Evolutionary conservation across 2,797 vertebrate genomes (phyloP), one percentile per base, ranked within the genome.

Genomic region (Rhodeus uyekii): DNA sequence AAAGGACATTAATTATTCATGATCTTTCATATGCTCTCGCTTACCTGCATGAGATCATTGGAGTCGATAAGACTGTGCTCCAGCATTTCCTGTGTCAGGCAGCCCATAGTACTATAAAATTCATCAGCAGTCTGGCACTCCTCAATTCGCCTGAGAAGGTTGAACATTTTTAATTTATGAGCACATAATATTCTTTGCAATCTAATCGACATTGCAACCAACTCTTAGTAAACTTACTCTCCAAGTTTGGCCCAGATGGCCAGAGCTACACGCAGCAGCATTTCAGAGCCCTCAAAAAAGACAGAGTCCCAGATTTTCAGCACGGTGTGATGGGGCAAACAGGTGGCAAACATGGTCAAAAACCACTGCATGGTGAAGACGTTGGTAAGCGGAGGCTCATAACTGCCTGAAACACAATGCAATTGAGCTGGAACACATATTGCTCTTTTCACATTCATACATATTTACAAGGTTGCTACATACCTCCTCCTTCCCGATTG

Each of bases 321-420:
- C 87, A 99, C 98, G 0, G 96, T 98, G 76, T 96, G 95, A 34
- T 97, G 96, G 12, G 98, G 98, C 85, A 99, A 94, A 87, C 98
- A 99, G 13, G 98, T 99, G 80, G 98, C 98, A 74, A 99, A 99
- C 88, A 99, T 96, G 39, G 98, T 99, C 80, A 99, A 93, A 91
- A 99, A 99, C 98, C 98, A 99, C 90, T 99, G 98, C 98, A 99
- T 99, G 1, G 98, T 99, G 95, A 99, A 99, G 65, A 99, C 98
- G 73, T 99, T 99, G 83, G 98, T 99, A 61, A 99, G 94, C 0
- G 98, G 98, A 27, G 98, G 98, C 90, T 99, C 98, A 0, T 99
- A 99, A 87, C 96, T 97, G 77, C 98, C 98, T 99, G 93, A 34
- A 94, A 87, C 64, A 34, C 64, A 64, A 24, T 36, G 48, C 42